phyloP scores from a whole-genome alignment of 2,113 vertebrate species.

The Gambusia holbrooki region DNA sequence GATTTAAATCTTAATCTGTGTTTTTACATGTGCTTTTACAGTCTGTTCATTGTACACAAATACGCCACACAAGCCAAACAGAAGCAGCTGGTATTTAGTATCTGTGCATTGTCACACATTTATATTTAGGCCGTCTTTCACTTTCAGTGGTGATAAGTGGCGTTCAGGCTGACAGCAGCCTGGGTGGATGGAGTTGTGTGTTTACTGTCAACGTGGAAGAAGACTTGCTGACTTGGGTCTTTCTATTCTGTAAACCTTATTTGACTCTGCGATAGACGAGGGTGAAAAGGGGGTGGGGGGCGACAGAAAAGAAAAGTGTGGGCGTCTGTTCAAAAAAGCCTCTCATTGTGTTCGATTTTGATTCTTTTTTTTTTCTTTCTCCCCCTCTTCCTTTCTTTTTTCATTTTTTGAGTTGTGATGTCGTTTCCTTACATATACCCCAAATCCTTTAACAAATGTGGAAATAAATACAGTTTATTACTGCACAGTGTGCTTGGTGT shows the following conservation, averaged over 20 bases:
- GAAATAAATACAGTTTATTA: slow-evolving; percentile 58
- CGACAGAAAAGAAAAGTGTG: slow-evolving; percentile 71
- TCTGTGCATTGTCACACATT: slow-evolving; percentile 66
- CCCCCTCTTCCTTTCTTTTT: neutral
- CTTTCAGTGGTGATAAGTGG: slow-evolving; percentile 66
- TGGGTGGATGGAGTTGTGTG: slow-evolving; percentile 68
- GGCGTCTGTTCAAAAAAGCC: slow-evolving; percentile 71
- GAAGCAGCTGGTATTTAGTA: slow-evolving; percentile 59
- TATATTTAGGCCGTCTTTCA: slow-evolving; percentile 68
- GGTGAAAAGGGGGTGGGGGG: slow-evolving; percentile 33
- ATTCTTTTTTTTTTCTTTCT: slow-evolving; percentile 24
- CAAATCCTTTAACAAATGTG: slow-evolving; percentile 59
- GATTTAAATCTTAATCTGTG: slow-evolving; percentile 16
- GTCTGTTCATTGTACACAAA: slow-evolving; percentile 30
- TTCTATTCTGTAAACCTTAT: slow-evolving; percentile 80
- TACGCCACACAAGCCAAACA: slow-evolving; percentile 34
- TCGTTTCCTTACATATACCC: slow-evolving; percentile 31
- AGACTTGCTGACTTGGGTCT: slow-evolving; percentile 81
- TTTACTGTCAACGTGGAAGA: slow-evolving; percentile 66
- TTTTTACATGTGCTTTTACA: slow-evolving; percentile 50
- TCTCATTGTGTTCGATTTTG: slow-evolving; percentile 71
- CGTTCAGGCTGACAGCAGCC: slow-evolving; percentile 64
- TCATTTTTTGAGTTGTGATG: slow-evolving; percentile 8
- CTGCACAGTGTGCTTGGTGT: slow-evolving; percentile 22
- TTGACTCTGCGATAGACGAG: slow-evolving; percentile 71